A percentile compares a stretch with the other conserved stretches of the same genome.
Conservation (phyloP, 2,113 vertebrate genomes). For the Agelaius tricolor region DNA sequence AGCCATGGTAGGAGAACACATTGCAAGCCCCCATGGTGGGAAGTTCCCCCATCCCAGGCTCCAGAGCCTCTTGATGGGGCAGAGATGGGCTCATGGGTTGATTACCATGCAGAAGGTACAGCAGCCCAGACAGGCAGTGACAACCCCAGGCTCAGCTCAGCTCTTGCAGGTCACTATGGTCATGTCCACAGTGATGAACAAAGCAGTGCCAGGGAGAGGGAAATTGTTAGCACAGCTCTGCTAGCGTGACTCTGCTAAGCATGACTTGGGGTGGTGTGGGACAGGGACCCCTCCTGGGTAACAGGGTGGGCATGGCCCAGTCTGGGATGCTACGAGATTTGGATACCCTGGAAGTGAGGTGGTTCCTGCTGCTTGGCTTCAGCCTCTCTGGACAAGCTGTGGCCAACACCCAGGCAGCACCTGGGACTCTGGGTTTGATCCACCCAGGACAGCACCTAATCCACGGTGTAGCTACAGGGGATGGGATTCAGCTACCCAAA, state of each 20-base stretch:
- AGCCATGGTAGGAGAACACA: background rate
- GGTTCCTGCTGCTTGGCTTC: rapidly evolving
- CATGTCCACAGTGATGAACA: background rate
- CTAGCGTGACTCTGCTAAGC: background rate
- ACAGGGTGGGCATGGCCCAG: background rate
- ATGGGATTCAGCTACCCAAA: background rate
- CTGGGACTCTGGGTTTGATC: background rate
- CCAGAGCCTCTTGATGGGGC: background rate
- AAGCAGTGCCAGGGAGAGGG: background rate
- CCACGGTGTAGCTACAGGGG: background rate
- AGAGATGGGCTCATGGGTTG: background rate
- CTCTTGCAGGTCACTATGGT: background rate
- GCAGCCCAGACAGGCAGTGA: background rate
- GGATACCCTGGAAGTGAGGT: background rate
- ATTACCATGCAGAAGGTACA: background rate
- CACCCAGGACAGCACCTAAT: background rate
- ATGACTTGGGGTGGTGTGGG: background rate
- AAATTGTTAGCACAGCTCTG: background rate
- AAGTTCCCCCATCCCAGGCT: background rate
- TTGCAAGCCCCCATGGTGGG: background rate
- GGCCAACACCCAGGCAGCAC: background rate
- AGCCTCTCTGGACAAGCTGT: background rate
- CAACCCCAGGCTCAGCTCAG: background rate
- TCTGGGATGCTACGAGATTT: background rate
- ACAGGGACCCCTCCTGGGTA: background rate